Evolutionary conservation across 23 tunicate species (phyloP), one percentile per base, ranked within the genome.

Genomic region (Clavelina lepadiformis): DNA sequence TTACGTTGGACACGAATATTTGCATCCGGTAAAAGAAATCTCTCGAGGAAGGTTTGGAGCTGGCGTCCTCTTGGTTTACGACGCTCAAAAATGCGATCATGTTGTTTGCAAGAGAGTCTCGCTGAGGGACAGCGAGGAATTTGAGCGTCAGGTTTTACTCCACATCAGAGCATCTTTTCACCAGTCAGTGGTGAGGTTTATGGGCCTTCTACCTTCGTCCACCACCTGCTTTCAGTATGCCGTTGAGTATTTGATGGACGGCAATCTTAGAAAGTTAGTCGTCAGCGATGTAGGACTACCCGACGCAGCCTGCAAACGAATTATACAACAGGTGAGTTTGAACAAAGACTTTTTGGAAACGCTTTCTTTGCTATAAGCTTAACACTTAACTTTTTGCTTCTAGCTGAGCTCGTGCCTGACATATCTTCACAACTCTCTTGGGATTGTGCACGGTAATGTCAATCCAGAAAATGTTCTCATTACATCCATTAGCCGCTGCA

Each of bases 121-220:
- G 1, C 58, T 45, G 38, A 33, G 66, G 11, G 57, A 78, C 61
- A 47, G 46, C 5, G 75, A 68, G 3, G 30, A 46, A 2, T 78
- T 59, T 47, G 69, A 68, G 46, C 61, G 65, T 3, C 75, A 78
- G 49, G 51, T 78, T 35, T 33, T 34, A 15, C 8, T 38, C 2
- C 74, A 78, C 33, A 38, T 78, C 24, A 61, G 75, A 50, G 65
- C 65, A 7, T 67, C 65, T 3, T 68, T 61, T 19, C 65, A 68
- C 27, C 35, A 15, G 1, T 31, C 22, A 7, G 56, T 78, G 3
- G 84, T 68, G 6, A 21, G 41, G 46, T 78, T 78, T 33, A 38
- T 78, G 73, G 84, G 84, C n/a, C 65, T 68, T 24, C 61, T 78
- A 19, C 84, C 84, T 3, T 58, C 75, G 27, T 78, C 84, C 1